These are phyloP conservation scores for Nesogale talazaci DNA, from an alignment of 2,113 vertebrate genomes.

Conservation along the genomic window DNA sequence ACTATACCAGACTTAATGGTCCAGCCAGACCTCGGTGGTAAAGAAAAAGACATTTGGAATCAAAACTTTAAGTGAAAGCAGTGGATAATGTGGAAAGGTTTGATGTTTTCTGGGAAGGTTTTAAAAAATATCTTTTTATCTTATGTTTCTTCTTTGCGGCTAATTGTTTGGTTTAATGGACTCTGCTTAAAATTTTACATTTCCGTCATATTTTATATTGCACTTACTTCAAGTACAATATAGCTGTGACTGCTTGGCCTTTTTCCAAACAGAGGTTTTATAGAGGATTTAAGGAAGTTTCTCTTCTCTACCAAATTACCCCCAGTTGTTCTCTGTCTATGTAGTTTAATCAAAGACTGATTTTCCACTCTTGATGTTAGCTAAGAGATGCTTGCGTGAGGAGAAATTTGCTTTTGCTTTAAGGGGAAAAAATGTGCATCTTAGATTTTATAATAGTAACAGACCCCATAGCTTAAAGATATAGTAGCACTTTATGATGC, in stretches of 20 bases:
- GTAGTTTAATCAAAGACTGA: not conserved
- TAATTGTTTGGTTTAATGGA: constrained; percentile 48
- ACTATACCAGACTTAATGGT: not conserved
- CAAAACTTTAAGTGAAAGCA: constrained; percentile 2
- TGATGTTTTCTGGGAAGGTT: not conserved
- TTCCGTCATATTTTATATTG: constrained; percentile 37
- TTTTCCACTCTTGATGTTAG: not conserved
- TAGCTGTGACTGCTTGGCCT: constrained; percentile 1
- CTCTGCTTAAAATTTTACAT: constrained; percentile 13
- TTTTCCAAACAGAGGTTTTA: constrained; percentile 9
- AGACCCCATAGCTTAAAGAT: not conserved
- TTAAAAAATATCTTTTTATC: constrained; percentile 37
- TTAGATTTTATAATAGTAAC: not conserved
- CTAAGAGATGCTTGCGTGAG: not conserved
- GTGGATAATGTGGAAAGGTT: not conserved
- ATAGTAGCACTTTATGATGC: not conserved
- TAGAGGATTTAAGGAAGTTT: not conserved
- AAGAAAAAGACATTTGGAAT: not conserved
- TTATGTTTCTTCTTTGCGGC: not conserved
- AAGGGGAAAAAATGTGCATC: not conserved
- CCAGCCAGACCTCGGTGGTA: not conserved
- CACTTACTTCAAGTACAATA: constrained; percentile 42
- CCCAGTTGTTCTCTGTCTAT: not conserved
- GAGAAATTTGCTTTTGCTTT: not conserved
- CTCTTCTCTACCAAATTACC: constrained; percentile 9